Evolutionary conservation across 2,113 vertebrate genomes (phyloP).

Genomic region (Leptosomus discolor): DNA sequence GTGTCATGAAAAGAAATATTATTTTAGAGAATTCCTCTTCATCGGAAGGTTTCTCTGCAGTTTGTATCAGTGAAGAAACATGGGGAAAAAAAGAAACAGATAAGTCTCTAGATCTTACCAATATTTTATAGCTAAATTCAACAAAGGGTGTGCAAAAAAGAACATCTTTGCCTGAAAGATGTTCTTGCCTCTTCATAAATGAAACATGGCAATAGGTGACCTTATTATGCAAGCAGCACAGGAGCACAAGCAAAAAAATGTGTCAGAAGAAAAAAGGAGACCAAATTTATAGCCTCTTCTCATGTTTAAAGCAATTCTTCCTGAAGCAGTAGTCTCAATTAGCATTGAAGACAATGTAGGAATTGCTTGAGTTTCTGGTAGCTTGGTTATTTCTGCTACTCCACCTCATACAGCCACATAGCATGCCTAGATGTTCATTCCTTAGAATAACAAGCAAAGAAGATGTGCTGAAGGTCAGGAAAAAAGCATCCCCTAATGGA

Average conservation of each 20-base stretch:
- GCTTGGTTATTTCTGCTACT: neutral
- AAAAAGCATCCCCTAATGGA: neutral
- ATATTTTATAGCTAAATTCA: neutral
- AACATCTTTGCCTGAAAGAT: neutral
- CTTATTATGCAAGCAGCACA: neutral
- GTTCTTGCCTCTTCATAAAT: neutral
- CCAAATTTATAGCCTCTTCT: conserved; percentile 14
- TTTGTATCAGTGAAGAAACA: neutral
- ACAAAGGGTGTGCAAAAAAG: neutral
- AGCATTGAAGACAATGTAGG: neutral
- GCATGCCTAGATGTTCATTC: neutral
- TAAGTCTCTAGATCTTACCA: neutral
- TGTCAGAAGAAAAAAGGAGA: neutral
- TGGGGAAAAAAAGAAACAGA: accelerated
- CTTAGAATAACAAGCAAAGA: neutral
- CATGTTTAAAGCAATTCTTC: neutral
- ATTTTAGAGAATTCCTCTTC: neutral
- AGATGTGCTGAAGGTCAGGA: neutral
- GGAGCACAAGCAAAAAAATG: neutral
- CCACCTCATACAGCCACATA: neutral
- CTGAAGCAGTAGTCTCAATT: neutral
- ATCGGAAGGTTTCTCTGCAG: neutral
- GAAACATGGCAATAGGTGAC: neutral
- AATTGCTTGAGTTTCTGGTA: neutral
- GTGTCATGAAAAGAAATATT: neutral